phyloP scores from a whole-genome alignment of 2,113 vertebrate genomes.

The Sylvilagus bachmani region DNA sequence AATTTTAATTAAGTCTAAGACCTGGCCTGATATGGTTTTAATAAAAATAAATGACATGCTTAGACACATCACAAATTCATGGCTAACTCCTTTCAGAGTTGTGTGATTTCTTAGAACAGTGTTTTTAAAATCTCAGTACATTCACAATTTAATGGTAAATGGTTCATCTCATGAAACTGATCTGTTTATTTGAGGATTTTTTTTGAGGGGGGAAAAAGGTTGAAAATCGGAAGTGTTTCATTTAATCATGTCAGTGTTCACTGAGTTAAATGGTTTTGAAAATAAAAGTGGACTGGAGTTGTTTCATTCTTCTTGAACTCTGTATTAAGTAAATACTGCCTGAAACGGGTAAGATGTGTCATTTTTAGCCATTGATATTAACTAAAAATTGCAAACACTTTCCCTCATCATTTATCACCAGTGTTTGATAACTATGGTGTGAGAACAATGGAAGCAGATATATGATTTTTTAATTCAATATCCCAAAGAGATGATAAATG shows the following conservation, averaged over 20 bases:
- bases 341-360: not conserved
- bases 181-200: not conserved
- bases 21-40: not conserved
- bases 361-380: not conserved
- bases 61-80: not conserved
- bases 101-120: not conserved
- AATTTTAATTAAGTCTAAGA: not conserved
- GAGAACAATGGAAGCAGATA: constrained; percentile 47
- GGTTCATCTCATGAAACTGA: not conserved
- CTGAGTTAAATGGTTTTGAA: not conserved
- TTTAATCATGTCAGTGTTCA: not conserved
- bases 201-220: not conserved
- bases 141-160: not conserved
- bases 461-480: constrained; percentile 30
- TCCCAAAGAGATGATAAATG: constrained; percentile 66
- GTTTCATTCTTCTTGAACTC: constrained; percentile 14
- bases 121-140: not conserved
- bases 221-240: not conserved
- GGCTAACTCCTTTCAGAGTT: not conserved
- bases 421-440: constrained; percentile 33
- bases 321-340: not conserved
- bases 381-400: not conserved
- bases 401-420: not conserved
- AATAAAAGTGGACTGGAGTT: not conserved
- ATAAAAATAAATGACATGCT: not conserved